Conservation (phyloP, 2,888 invertebrate species). For the Diachrysia chrysitis region DNA sequence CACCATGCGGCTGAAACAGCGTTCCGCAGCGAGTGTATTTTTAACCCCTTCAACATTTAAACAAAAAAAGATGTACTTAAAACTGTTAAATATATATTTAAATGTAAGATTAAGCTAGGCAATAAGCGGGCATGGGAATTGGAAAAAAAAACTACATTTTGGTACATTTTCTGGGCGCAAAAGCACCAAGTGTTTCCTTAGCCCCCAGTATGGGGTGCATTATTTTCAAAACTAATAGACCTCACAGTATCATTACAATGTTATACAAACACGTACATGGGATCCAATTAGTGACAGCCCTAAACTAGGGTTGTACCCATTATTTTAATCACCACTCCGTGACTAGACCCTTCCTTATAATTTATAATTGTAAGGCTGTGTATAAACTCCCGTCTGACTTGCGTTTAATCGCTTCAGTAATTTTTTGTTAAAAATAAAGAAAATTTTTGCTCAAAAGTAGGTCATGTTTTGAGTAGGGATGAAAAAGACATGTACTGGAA, state of each 20-base stretch:
- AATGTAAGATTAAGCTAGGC: no score
- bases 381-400: constrained; percentile 19
- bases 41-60: no score
- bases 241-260: constrained; percentile 51
- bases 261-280: constrained; percentile 60
- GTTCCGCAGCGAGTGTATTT: no score
- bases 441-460: neutral
- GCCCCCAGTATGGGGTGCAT: constrained; percentile 6
- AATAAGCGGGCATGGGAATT: no score
- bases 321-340: constrained; percentile 69
- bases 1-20: no score
- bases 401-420: constrained; percentile 6
- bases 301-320: constrained; percentile 67
- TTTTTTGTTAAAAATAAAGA: constrained; percentile 1
- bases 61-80: no score
- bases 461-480: neutral
- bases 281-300: constrained; percentile 62
- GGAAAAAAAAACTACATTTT: neutral
- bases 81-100: no score
- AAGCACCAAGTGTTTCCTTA: neutral
- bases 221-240: constrained; percentile 54
- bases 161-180: neutral
- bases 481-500: neutral
- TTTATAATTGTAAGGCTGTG: constrained; percentile 62
- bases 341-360: constrained; percentile 66